Evolutionary conservation across 2,888 invertebrate species (phyloP).

Genomic region (Oscheius sp.): DNA sequence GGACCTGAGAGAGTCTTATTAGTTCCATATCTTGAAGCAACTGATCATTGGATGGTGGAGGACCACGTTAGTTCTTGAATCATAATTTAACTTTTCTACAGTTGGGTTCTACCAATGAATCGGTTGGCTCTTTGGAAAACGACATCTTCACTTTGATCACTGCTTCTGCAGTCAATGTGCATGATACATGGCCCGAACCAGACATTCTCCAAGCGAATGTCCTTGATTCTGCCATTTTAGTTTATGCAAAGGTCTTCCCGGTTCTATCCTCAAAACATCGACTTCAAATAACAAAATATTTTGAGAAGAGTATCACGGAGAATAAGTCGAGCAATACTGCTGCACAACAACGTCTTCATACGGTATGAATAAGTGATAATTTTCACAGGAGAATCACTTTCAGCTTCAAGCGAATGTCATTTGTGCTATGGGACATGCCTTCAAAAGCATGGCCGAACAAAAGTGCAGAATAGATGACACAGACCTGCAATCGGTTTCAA

Average conservation of each 20-base stretch:
- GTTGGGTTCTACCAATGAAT: slow-evolving; percentile 92
- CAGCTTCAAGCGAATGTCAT: slow-evolving; percentile 88
- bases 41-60: slow-evolving; percentile 51
- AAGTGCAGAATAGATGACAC: slow-evolving; percentile 53
- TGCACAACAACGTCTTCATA: too few species aligned
- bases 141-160: slow-evolving; percentile 84
- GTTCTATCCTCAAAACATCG: slow-evolving; percentile 93
- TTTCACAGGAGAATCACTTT: slow-evolving; percentile 9
- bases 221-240: slow-evolving; percentile 88
- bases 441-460: slow-evolving; percentile 75
- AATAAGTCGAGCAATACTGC: too few species aligned
- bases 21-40: slow-evolving; percentile 44
- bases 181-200: slow-evolving; percentile 69
- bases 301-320: too few species aligned
- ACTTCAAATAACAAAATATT: slow-evolving; percentile 92
- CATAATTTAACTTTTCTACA: slow-evolving; percentile 71
- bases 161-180: slow-evolving; percentile 36
- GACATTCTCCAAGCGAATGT: slow-evolving; percentile 93
- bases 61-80: slow-evolving; percentile 26
- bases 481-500: slow-evolving; percentile 38
- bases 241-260: slow-evolving; percentile 89
- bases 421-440: slow-evolving; percentile 87
- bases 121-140: slow-evolving; percentile 94
- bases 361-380: neutral
- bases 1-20: slow-evolving; percentile 50